Percentiles rank a stretch among this genome's conserved stretches.
Conservation (phyloP, 2,888 invertebrate species). For the Eledona agricola region DNA sequence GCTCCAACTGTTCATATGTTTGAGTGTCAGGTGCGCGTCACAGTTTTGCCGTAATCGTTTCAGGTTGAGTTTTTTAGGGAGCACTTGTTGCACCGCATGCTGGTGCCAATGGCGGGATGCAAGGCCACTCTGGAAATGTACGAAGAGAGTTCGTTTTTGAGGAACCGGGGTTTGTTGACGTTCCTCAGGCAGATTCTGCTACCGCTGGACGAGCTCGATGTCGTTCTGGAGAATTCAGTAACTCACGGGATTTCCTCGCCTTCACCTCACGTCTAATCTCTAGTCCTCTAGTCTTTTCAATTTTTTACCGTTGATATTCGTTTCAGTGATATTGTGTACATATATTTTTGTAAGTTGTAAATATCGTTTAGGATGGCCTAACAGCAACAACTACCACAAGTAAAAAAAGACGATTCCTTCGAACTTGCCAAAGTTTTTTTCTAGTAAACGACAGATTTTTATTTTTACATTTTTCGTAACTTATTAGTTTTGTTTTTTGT, state of each 20-base stretch:
- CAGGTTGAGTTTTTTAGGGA: conserved; percentile 68
- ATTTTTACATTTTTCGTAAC: conserved; percentile 8
- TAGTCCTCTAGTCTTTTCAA: conserved; percentile 32
- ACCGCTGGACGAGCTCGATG: conserved; percentile 88
- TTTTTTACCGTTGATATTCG: conserved; percentile 27
- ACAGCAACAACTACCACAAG: conserved; percentile 13
- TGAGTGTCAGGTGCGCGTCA: conserved; percentile 80
- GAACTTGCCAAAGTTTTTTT: conserved; percentile 33
- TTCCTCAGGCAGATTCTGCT: conserved; percentile 91
- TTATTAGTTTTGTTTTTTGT: conserved; percentile 7
- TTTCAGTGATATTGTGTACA: conserved; percentile 31
- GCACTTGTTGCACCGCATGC: conserved; percentile 88
- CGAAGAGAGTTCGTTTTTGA: conserved; percentile 93
- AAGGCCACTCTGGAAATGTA: conserved; percentile 94
- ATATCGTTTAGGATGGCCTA: conserved; percentile 35
- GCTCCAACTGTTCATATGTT: conserved; percentile 95
- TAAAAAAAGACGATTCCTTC: conserved; percentile 17
- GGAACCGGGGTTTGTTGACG: conserved; percentile 84
- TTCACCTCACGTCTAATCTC: conserved; percentile 43
- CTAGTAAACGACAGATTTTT: conserved; percentile 23
- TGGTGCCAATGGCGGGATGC: conserved; percentile 89
- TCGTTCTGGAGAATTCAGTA: conserved; percentile 85
- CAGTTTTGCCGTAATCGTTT: conserved; percentile 3
- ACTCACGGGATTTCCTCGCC: conserved; percentile 71
- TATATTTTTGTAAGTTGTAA: conserved; percentile 37